Percentiles rank a stretch among this genome's conserved stretches.
phyloP scores from a whole-genome alignment of 2,113 vertebrate species.

The Tympanuchus pallidicinctus region DNA sequence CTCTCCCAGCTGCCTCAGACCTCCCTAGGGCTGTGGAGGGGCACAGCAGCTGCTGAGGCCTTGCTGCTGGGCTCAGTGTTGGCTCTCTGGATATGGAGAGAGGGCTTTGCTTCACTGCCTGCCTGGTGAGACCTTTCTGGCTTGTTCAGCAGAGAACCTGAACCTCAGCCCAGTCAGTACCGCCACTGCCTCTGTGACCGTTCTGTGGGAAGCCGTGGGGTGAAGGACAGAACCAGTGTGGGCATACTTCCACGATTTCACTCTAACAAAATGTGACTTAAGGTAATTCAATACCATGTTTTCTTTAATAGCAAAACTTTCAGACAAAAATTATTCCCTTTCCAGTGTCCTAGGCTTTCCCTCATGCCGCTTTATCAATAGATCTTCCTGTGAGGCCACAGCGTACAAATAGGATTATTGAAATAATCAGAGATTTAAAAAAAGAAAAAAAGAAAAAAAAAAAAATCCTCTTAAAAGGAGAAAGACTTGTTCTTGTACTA shows the following conservation, averaged over 20 bases:
- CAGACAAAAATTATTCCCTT: background rate
- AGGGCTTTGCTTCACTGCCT: background rate
- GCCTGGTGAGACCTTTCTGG: background rate
- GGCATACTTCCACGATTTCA: background rate
- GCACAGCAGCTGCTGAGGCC: background rate
- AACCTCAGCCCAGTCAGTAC: background rate
- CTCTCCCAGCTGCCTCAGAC: background rate
- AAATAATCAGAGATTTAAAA: background rate
- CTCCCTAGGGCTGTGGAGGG: background rate
- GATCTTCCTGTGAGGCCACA: background rate
- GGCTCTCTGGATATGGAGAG: background rate
- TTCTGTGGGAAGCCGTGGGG: background rate
- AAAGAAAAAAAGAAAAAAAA: background rate
- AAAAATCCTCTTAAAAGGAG: background rate
- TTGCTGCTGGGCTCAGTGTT: background rate
- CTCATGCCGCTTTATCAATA: background rate
- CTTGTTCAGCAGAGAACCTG: background rate
- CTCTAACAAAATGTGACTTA: background rate
- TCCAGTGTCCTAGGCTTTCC: background rate
- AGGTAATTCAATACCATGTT: background rate
- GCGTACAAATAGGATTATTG: background rate
- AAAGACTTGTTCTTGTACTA: background rate
- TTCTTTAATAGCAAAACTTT: background rate
- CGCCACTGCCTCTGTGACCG: fast-evolving
- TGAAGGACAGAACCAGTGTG: background rate